These are phyloP conservation scores for Phengaris alcon DNA, from an alignment of 2,888 invertebrate species.

Conservation along the genomic window DNA sequence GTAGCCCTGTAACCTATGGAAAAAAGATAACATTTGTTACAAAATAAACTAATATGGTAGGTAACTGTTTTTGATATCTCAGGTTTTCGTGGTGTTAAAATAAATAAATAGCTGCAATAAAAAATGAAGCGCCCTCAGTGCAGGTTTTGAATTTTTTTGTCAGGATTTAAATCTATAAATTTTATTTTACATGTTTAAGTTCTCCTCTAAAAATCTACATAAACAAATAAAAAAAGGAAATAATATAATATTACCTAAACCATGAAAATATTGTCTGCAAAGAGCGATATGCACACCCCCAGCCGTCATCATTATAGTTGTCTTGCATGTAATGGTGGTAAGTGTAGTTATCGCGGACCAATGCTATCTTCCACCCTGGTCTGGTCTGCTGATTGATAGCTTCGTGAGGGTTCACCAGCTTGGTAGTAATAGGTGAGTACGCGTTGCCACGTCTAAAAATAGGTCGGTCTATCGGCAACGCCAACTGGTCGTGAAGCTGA, in stretches of 20 bases:
- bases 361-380: constrained; percentile 52
- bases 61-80: not conserved
- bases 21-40: constrained; percentile 17
- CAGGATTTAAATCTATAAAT: not conserved
- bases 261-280: constrained; percentile 98
- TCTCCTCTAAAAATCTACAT: not conserved
- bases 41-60: not conserved
- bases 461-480: constrained; percentile 84
- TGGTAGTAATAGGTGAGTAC: constrained; percentile 76
- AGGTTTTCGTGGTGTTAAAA: not conserved
- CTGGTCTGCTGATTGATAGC: constrained; percentile 66
- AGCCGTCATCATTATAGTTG: constrained; percentile 95
- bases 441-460: constrained; percentile 87
- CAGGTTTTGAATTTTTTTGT: not conserved
- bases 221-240: not conserved
- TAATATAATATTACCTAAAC: constrained; percentile 81
- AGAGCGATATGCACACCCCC: constrained; percentile 99
- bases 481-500: constrained; percentile 84
- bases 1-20: constrained; percentile 87
- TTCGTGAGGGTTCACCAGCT: constrained; percentile 87
- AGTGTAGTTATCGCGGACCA: constrained; percentile 91
- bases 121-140: no score
- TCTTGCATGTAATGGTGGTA: constrained; percentile 99
- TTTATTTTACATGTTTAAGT: not conserved
- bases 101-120: not conserved